Base-by-base conservation (phyloP, 92 coral and sea anemone species). In the Zoanthus sansibaricus region DNA sequence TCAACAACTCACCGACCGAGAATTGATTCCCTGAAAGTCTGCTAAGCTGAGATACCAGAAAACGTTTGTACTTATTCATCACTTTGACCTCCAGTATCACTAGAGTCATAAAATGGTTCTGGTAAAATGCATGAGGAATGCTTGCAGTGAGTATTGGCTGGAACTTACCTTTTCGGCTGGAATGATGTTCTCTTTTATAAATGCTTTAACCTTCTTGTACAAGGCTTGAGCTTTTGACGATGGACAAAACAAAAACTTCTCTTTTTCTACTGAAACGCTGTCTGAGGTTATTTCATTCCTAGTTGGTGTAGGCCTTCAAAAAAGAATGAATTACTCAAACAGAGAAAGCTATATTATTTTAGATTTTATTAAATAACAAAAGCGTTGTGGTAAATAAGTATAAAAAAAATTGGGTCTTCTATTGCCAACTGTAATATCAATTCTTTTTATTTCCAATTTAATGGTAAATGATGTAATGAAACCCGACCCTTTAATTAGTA, bases 111-210 rank as follows among this genome's bases (percentile, higher is more conserved):
- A 79, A 37, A 80, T 61, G 21, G 21, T 49, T 33, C 66, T 58
- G n/a, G n/a, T 58, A 14, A 58, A 58, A 58, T 58, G 1, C n/a
- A 58, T 0, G 66, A 58, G 66, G 66, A 11, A 58, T 58, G 66
- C 66, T 14, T 58, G n/a, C 66, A 58, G n/a, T 69, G 7, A 1
- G 44, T 77, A n/a, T 21, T 18, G 72, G 37, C 9, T 67, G 2
- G 3, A 67, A 30, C 45, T 30, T 18, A 95, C 99, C 92, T 95
- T 84, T 83, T 97, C 99, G 51, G 92, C 98, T 17, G 99, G 98
- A 52, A 90, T 72, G 12, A 95, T 88, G 75, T 95, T 79, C 68
- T 93, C 92, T 84, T 93, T 93, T 82, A 97, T 70, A 79, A 95
- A 97, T 51, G 74, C 83, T 77, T 92, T 95, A 76, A 96, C 87